Percentiles rank a stretch among this genome's conserved stretches.
Evolutionary conservation across 2,113 vertebrate species (phyloP).

Genomic region (Vimba vimba): DNA sequence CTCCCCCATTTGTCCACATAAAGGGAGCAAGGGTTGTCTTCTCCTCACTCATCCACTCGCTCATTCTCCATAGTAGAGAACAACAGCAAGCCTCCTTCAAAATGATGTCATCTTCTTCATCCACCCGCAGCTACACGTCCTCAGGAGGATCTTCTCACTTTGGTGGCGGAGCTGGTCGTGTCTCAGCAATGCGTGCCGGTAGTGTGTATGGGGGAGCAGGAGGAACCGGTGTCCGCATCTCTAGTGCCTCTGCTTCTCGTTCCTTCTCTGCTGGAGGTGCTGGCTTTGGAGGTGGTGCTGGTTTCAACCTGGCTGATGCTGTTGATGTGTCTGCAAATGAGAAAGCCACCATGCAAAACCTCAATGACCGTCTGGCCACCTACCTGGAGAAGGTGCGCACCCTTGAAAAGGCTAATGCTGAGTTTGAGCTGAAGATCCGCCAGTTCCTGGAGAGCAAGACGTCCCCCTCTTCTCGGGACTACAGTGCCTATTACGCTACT

Average conservation of each 20-base stretch:
- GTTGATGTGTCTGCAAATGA: slow-evolving; percentile 29
- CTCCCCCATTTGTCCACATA: slow-evolving; percentile 24
- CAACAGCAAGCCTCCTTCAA: slow-evolving; percentile 13
- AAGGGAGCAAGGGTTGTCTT: slow-evolving; percentile 22
- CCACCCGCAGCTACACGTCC: slow-evolving; percentile 21
- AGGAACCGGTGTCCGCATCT: slow-evolving; percentile 59
- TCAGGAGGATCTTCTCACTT: slow-evolving; percentile 19
- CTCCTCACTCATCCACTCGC: not conserved
- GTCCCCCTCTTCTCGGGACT: not conserved
- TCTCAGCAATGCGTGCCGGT: slow-evolving; percentile 18
- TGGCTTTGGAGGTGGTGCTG: not conserved
- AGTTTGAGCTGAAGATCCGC: slow-evolving; percentile 46
- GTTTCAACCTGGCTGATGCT: slow-evolving; percentile 55
- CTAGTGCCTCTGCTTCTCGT: slow-evolving; percentile 44
- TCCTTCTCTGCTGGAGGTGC: slow-evolving; percentile 3
- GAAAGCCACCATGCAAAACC: slow-evolving; percentile 49
- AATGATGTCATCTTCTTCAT: slow-evolving; percentile 36
- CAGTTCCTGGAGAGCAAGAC: slow-evolving; percentile 39
- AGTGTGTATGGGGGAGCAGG: slow-evolving; percentile 65
- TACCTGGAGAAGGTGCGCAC: slow-evolving; percentile 42
- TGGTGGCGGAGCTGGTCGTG: not conserved
- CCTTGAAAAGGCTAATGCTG: slow-evolving; percentile 16
- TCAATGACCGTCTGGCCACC: slow-evolving; percentile 50
- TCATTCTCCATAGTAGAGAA: slow-evolving; percentile 46
- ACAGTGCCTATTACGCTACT: not conserved